Conservation (phyloP, 2,113 vertebrate genomes). For the Halichoeres trimaculatus region DNA sequence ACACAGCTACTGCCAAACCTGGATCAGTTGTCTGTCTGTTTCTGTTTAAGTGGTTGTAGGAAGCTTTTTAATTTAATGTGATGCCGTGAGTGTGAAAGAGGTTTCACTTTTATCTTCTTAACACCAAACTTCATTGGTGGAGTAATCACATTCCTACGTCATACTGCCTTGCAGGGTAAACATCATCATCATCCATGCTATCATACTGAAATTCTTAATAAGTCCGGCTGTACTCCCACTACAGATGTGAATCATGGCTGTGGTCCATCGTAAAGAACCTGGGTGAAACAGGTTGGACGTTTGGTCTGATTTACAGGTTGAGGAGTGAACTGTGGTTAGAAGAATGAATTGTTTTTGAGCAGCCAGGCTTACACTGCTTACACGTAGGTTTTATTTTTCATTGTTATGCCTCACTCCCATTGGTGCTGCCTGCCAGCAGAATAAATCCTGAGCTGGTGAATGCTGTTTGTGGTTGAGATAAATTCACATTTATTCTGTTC, state of each 20-base stretch:
- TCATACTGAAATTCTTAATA: constrained; percentile 40
- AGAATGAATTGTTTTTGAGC: constrained; percentile 83
- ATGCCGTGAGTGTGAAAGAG: background rate
- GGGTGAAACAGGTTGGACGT: constrained; percentile 30
- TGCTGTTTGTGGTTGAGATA: constrained; percentile 35
- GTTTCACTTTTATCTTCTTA: background rate
- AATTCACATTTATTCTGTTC: background rate
- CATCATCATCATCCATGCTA: constrained; percentile 27
- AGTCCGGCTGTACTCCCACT: constrained; percentile 46
- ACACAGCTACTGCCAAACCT: no score
- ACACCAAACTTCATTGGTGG: constrained; percentile 5
- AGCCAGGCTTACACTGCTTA: constrained; percentile 69
- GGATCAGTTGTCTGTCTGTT: no score
- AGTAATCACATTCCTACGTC: constrained; percentile 2
- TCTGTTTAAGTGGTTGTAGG: no score
- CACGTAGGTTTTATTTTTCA: constrained; percentile 52
- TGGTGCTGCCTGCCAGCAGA: constrained; percentile 26
- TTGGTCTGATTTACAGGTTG: constrained; percentile 64
- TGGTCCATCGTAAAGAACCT: constrained; percentile 33
- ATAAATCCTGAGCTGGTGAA: constrained; percentile 28
- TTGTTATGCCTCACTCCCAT: constrained; percentile 47
- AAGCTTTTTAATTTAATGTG: no score
- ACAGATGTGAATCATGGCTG: constrained; percentile 53
- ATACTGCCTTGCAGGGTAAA: constrained; percentile 16
- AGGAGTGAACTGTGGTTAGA: constrained; percentile 36